Evolutionary conservation across 2,113 vertebrate species (phyloP).

Genomic region (Podarcis raffonei): DNA sequence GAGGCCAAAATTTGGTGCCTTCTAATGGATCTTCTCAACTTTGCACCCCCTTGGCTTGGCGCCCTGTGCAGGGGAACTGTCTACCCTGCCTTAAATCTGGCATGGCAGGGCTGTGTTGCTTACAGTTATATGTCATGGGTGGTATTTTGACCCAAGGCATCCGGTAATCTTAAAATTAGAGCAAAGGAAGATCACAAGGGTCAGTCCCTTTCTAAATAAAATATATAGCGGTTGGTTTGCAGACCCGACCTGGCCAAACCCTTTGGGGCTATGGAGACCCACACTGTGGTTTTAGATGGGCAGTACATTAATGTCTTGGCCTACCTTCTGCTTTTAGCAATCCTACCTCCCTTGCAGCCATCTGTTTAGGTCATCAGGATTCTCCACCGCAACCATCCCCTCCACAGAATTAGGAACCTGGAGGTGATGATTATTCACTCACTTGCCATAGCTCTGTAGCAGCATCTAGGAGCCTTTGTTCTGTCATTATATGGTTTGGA

Average conservation of each 20-base stretch:
- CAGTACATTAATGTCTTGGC: neutral
- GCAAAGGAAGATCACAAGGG: neutral
- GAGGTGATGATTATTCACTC: neutral
- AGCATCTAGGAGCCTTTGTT: neutral
- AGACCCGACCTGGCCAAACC: neutral
- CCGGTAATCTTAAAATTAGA: neutral
- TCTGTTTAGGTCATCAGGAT: neutral
- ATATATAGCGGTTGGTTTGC: neutral
- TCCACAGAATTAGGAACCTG: neutral
- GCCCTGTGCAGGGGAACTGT: no score
- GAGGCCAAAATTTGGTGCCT: no score
- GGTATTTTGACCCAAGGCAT: neutral
- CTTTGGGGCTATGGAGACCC: neutral
- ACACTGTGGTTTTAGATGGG: neutral
- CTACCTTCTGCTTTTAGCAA: neutral
- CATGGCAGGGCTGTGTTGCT: neutral
- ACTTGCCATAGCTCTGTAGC: neutral
- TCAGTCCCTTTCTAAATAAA: neutral
- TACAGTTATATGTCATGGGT: neutral
- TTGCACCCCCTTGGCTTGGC: no score
- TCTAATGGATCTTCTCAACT: no score
- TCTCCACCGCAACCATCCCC: neutral
- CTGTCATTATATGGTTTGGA: neutral
- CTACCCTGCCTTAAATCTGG: no score
- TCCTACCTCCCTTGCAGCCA: neutral